A percentile compares a stretch with the other conserved stretches of the same genome.
Conservation (phyloP, 1,140 invertebrate genomes). For the Drosophila equinoxialis region DNA sequence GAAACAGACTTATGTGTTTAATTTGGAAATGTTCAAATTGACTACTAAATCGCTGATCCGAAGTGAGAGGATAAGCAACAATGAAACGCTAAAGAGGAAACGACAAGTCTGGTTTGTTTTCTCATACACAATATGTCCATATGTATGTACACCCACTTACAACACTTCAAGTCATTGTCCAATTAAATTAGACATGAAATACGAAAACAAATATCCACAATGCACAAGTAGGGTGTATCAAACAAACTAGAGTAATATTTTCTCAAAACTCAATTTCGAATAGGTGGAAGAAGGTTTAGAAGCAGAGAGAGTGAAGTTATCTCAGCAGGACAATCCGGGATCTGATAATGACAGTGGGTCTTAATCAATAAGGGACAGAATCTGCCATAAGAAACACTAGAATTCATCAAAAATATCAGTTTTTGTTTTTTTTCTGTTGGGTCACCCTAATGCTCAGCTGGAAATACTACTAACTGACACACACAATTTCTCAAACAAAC, state of each 20-base stretch:
- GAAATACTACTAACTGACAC: slow-evolving; percentile 15
- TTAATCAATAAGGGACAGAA: too few relatives aligned
- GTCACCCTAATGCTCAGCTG: too few relatives aligned
- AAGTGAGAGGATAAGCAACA: not conserved
- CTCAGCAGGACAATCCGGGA: too few relatives aligned
- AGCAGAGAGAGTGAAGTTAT: too few relatives aligned
- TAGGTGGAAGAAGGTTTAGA: too few relatives aligned
- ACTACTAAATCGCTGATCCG: not conserved
- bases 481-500: slow-evolving; percentile 41
- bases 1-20: not conserved
- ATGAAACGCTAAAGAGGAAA: not conserved
- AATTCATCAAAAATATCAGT: too few relatives aligned
- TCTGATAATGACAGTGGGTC: too few relatives aligned
- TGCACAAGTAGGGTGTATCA: too few relatives aligned
- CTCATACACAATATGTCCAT: not conserved
- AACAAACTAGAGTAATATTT: too few relatives aligned
- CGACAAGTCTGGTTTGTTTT: not conserved
- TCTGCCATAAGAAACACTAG: too few relatives aligned
- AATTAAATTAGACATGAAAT: slow-evolving; percentile 24
- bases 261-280: too few relatives aligned
- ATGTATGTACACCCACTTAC: not conserved
- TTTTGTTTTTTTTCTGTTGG: too few relatives aligned
- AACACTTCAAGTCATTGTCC: slow-evolving; percentile 9
- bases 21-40: not conserved
- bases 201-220: not conserved